Conservation (phyloP, 2,797 vertebrate species). For the Cossypha dichroa region DNA sequence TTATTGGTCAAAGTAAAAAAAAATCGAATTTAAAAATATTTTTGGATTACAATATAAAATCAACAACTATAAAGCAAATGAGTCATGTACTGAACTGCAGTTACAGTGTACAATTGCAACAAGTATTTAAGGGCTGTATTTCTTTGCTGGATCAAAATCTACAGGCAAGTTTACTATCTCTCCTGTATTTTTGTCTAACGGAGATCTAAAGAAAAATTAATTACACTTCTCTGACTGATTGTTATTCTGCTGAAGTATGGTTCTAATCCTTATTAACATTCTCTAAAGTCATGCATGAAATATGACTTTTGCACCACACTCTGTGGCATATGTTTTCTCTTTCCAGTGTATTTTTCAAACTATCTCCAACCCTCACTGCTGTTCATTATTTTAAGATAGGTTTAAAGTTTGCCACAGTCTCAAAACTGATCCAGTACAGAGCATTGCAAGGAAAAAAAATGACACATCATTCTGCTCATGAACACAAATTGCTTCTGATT, state of each 20-base stretch:
- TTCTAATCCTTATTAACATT: conserved; percentile 94
- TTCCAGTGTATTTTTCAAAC: conserved; percentile 87
- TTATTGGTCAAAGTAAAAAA: conserved; percentile 87
- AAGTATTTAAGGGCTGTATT: conserved; percentile 30
- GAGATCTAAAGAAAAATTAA: conserved; percentile 81
- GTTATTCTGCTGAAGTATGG: conserved; percentile 82
- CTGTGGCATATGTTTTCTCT: conserved; percentile 87
- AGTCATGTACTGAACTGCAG: conserved; percentile 33
- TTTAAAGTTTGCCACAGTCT: conserved; percentile 80
- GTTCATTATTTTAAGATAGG: conserved; percentile 86
- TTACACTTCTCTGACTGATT: conserved; percentile 80
- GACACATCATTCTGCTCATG: conserved; percentile 71
- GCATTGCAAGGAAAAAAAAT: conserved; percentile 31
- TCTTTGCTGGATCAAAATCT: conserved; percentile 3
- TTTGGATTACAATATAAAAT: conserved; percentile 53
- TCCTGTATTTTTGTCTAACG: conserved; percentile 67
- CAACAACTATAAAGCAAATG: conserved; percentile 33
- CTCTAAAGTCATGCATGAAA: conserved; percentile 89
- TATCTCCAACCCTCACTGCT: conserved; percentile 78
- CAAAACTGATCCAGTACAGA: conserved; percentile 70
- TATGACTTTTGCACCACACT: conserved; percentile 85
- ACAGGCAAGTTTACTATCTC: conserved; percentile 48
- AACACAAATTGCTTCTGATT: conserved; percentile 78
- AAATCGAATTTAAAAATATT: conserved; percentile 53
- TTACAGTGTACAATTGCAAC: conserved; percentile 11